phyloP scores from a whole-genome alignment of 2,113 vertebrate genomes.

The Dendrocopos noguchii region DNA sequence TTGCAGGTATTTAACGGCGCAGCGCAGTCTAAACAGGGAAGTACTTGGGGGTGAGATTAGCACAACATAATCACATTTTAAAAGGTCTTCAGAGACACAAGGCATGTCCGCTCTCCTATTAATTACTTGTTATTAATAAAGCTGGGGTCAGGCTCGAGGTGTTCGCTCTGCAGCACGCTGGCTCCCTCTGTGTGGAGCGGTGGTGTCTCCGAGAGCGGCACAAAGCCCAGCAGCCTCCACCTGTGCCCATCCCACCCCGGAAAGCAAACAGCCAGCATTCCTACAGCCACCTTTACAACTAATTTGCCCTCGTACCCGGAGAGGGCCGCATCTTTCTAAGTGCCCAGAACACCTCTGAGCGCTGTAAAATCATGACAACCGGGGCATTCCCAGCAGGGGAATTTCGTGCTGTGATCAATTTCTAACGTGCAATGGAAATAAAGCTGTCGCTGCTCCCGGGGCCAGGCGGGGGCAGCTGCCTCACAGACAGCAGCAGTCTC shows the following conservation, averaged over 20 bases:
- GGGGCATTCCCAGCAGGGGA: constrained; percentile 18
- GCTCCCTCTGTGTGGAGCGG: neutral
- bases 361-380: constrained; percentile 37
- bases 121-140: constrained; percentile 62
- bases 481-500: rapidly evolving
- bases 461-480: neutral
- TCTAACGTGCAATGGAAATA: constrained; percentile 47
- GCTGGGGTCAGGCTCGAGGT: constrained; percentile 5
- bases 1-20: constrained; percentile 59
- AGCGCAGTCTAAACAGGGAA: constrained; percentile 39
- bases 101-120: constrained; percentile 49
- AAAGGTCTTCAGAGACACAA: constrained; percentile 65
- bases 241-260: neutral
- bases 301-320: neutral
- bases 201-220: neutral
- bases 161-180: rapidly evolving
- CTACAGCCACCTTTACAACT: neutral
- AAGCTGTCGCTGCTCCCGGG: neutral
- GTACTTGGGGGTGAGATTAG: constrained; percentile 58
- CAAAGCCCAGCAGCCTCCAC: neutral
- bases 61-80: constrained; percentile 70
- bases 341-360: neutral
- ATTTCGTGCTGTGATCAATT: constrained; percentile 58
- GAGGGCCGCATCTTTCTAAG: neutral
- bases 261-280: constrained; percentile 15